phyloP scores from a whole-genome alignment of 2,113 vertebrate species.

The Platycercus adscitus region DNA sequence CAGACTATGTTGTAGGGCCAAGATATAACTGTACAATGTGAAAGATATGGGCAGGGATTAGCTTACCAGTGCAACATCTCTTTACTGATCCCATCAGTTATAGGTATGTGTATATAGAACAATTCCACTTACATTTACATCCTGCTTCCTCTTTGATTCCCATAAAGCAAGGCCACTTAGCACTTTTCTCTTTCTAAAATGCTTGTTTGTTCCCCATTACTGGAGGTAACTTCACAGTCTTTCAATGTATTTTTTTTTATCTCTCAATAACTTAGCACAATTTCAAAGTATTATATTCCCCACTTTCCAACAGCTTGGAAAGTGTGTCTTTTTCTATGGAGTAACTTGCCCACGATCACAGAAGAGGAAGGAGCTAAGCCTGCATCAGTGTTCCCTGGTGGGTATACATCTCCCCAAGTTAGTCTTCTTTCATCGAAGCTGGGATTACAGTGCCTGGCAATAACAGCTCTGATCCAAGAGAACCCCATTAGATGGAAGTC shows the following conservation, averaged over 20 bases:
- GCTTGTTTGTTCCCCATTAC: not conserved
- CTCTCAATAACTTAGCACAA: not conserved
- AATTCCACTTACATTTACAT: not conserved
- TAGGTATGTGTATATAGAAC: not conserved
- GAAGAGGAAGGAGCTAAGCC: not conserved
- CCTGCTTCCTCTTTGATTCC: not conserved
- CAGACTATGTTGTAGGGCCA: not conserved
- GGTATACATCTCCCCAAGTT: not conserved
- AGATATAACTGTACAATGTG: not conserved
- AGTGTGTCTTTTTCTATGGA: not conserved
- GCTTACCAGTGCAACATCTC: not conserved
- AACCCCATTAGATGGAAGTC: not conserved
- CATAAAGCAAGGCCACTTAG: not conserved
- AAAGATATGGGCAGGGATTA: not conserved
- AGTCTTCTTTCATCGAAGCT: not conserved
- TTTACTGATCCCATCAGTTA: not conserved
- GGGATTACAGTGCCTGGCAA: not conserved
- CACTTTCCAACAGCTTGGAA: not conserved
- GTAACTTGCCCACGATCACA: not conserved
- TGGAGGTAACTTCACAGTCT: not conserved
- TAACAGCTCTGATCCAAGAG: not conserved
- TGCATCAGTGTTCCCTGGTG: not conserved
- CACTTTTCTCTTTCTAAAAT: not conserved
- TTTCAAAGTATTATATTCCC: not conserved
- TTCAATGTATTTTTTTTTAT: not conserved